These are phyloP conservation scores for Ferrisia virgata DNA, from an alignment of 2,888 invertebrate species.

Conservation along the genomic window DNA sequence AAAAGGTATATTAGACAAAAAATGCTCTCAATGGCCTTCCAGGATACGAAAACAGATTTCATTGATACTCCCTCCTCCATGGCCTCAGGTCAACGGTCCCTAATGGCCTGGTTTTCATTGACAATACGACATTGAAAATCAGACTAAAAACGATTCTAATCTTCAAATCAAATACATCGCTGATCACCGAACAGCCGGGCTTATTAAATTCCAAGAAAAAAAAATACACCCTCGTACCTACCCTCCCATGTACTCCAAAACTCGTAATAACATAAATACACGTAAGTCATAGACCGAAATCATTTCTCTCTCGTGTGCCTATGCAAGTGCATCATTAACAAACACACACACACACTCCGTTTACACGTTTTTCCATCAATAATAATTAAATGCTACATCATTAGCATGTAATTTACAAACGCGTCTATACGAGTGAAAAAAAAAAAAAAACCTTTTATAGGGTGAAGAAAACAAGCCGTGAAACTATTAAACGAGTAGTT, in stretches of 20 bases:
- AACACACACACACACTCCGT: too few relatives aligned
- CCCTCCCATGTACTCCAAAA: neutral
- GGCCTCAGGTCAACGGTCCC: too few relatives aligned
- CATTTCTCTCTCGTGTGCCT: neutral
- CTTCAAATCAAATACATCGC: neutral
- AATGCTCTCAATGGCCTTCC: too few relatives aligned
- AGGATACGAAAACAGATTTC: too few relatives aligned
- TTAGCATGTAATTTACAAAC: neutral
- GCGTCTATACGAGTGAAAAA: neutral
- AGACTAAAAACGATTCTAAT: too few relatives aligned
- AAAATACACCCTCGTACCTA: neutral
- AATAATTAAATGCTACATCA: neutral
- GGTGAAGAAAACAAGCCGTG: neutral
- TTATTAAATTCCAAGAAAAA: neutral
- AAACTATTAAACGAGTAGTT: neutral
- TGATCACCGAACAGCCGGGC: neutral
- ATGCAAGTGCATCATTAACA: neutral
- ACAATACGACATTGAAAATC: too few relatives aligned
- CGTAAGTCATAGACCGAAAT: too few relatives aligned
- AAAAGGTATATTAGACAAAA: too few relatives aligned
- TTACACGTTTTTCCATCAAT: neutral
- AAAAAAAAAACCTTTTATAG: neutral
- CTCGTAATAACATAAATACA: too few relatives aligned
- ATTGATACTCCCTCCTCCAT: too few relatives aligned
- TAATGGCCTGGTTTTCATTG: too few relatives aligned